Evolutionary conservation across 2,113 vertebrate species (phyloP), one percentile per base, ranked within the genome.

Genomic region (Callipepla squamata): DNA sequence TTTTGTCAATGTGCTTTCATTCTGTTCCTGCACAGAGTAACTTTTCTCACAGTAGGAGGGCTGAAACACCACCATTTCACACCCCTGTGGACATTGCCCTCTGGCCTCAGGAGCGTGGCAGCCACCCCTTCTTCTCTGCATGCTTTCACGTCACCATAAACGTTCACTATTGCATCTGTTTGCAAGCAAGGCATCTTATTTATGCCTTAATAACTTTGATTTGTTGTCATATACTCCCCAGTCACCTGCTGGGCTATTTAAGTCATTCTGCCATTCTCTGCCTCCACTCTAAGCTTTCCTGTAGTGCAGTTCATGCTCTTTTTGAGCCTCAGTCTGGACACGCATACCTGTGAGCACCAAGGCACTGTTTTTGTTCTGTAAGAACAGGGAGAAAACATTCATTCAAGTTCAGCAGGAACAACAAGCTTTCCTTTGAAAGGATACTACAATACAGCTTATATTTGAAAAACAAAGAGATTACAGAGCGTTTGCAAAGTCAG

Each of bases 351-450:
- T 48, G 61, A 89, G 65, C 72, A 80, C 51, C 72, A 77, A 83
- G 65, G 25, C 79, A 76, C 50, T 66, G 36, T 19, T 18, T 93
- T 89, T 76, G 67, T 87, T 89, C 62, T n/a, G 47, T 42, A 83
- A 74, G 38, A 89, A 76, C 55, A 40, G 81, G 86, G 80, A 82
- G 90, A 90, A 93, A 80, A 48, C 61, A 85, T 82, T 13, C 40
- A 80, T 62, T 85, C 55, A 74, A 77, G 75, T 80, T 77, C 47
- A 87, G 30, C 3, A 80, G 40, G 40, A 91, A 91, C 94, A 82
- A 80, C 85, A 74, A 80, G 55, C 22, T 83, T 90, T 79, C 62
- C 50, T 82, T 86, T 85, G 91, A 90, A 85, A 93, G 47, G 28
- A 80, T 78, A 89, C 67, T 67, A 78, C 59, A 89, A 59, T 42